Percentiles rank a stretch among this genome's conserved stretches.
Conservation (phyloP, 2,113 vertebrate species). For the Morone chrysops region DNA sequence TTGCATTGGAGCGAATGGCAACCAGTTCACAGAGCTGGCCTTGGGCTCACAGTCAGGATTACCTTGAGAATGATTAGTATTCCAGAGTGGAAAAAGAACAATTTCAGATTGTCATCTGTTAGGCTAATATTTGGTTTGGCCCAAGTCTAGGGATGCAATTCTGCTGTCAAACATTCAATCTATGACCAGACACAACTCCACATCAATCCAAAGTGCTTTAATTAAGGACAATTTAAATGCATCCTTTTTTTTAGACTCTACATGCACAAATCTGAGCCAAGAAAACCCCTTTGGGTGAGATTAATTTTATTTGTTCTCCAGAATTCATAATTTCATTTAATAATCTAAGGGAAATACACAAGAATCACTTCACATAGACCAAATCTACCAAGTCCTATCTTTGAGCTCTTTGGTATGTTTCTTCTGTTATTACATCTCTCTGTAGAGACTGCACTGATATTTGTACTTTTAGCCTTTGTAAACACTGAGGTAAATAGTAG, state of each 20-base stretch:
- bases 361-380: neutral
- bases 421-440: neutral
- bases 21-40: slow-evolving; percentile 19
- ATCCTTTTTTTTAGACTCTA: neutral
- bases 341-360: neutral
- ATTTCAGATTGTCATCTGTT: slow-evolving; percentile 31
- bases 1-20: neutral
- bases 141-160: slow-evolving; percentile 9
- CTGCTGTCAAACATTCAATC: slow-evolving; percentile 25
- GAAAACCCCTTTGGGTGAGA: neutral
- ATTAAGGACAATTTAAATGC: neutral
- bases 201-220: neutral
- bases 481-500: neutral
- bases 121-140: slow-evolving; percentile 43
- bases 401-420: neutral
- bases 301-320: neutral
- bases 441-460: neutral
- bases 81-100: neutral
- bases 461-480: neutral
- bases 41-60: neutral
- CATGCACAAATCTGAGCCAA: neutral
- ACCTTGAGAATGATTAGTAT: slow-evolving; percentile 49
- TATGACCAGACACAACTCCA: neutral
- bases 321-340: neutral
- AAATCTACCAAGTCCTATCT: neutral